Evolutionary conservation across 1,140 invertebrate species (phyloP).

Genomic region (Psilanteris sp.): DNA sequence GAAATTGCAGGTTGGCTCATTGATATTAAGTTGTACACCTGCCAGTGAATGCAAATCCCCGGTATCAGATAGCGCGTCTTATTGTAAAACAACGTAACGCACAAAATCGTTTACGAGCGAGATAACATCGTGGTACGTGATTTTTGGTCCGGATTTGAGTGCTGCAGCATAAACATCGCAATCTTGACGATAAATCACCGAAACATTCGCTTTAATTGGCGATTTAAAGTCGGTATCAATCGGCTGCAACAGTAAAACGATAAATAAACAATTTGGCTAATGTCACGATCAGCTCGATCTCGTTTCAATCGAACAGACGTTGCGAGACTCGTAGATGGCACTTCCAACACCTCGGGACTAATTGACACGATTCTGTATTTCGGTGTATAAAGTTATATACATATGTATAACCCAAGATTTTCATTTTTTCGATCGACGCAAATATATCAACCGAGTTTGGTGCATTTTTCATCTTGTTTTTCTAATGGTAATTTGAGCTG

Average conservation of each 20-base stretch:
- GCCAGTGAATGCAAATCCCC: slow-evolving; percentile 32
- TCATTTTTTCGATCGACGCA: no score
- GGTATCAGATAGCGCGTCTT: slow-evolving; percentile 47
- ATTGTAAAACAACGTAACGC: slow-evolving; percentile 55
- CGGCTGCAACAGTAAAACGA: slow-evolving; percentile 28
- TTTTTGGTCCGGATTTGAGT: slow-evolving; percentile 55
- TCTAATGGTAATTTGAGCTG: no score
- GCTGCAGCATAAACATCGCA: slow-evolving; percentile 44
- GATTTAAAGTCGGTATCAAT: slow-evolving; percentile 53
- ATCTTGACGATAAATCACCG: slow-evolving; percentile 57
- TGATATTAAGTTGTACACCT: slow-evolving; percentile 58
- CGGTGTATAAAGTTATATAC: no score
- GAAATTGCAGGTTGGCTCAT: slow-evolving; percentile 3
- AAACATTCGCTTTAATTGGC: slow-evolving; percentile 51
- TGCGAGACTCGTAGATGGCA: slow-evolving; percentile 21
- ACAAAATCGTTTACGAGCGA: slow-evolving; percentile 50
- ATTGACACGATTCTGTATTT: slow-evolving; percentile 4
- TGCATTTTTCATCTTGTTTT: no score
- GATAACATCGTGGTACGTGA: slow-evolving; percentile 53
- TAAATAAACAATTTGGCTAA: slow-evolving; percentile 49
- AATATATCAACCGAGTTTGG: no score
- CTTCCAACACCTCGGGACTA: slow-evolving; percentile 1
- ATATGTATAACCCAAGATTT: background rate
- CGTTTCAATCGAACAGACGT: slow-evolving; percentile 16
- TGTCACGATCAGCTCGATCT: slow-evolving; percentile 34